Evolutionary conservation across 2,888 invertebrate species (phyloP).

Genomic region (Augiades crinisus): DNA sequence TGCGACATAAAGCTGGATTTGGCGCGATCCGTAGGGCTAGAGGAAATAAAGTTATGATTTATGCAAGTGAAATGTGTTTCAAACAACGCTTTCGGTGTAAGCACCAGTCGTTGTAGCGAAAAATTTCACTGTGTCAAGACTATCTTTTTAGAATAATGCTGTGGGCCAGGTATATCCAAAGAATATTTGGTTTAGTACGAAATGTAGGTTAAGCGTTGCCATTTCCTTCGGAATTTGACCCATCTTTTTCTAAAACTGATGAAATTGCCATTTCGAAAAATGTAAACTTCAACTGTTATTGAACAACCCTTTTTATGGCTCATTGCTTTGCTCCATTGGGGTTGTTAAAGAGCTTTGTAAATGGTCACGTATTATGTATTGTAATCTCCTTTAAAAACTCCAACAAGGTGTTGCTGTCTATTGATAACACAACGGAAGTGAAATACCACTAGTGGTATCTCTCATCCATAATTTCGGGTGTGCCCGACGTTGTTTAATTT

Average conservation of each 20-base stretch:
- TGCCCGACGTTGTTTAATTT: too few species aligned
- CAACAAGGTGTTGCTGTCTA: too few species aligned
- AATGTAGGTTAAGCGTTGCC: background rate
- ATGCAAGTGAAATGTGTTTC: slow-evolving; percentile 60
- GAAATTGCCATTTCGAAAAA: too few species aligned
- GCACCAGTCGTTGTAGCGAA: slow-evolving; percentile 39
- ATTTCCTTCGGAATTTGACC: background rate
- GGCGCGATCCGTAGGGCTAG: slow-evolving; percentile 40
- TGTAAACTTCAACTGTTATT: too few species aligned
- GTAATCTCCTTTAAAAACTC: too few species aligned
- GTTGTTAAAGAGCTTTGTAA: too few species aligned
- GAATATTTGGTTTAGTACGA: slow-evolving; percentile 1
- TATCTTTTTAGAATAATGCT: slow-evolving; percentile 23
- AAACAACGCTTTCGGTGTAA: slow-evolving; percentile 44
- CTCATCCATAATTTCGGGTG: too few species aligned
- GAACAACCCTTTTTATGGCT: too few species aligned
- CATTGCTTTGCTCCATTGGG: too few species aligned
- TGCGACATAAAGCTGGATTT: slow-evolving; percentile 39
- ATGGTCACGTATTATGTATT: too few species aligned
- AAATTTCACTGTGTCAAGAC: slow-evolving; percentile 42
- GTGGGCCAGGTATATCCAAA: slow-evolving; percentile 5
- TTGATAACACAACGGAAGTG: too few species aligned
- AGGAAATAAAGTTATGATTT: slow-evolving; percentile 66
- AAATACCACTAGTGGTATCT: too few species aligned
- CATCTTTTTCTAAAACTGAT: background rate